phyloP scores from a whole-genome alignment of 2,113 vertebrate genomes.

The Rhea americana region DNA sequence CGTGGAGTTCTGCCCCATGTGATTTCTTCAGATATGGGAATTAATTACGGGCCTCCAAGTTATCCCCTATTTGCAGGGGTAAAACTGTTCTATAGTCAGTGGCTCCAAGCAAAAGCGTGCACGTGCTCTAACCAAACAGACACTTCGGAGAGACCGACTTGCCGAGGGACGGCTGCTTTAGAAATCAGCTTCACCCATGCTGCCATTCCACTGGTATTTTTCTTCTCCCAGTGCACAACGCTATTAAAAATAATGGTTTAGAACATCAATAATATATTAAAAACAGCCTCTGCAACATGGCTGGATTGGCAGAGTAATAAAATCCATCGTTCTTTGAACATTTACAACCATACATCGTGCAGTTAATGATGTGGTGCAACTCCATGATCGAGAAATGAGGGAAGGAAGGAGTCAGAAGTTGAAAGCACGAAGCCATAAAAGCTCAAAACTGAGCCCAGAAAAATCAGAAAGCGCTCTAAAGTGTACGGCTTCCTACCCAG shows the following conservation, averaged over 20 bases:
- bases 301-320: neutral
- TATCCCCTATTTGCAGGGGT: neutral
- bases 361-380: conserved; percentile 27
- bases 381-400: conserved; percentile 7
- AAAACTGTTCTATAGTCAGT: conserved; percentile 10
- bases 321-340: conserved; percentile 42
- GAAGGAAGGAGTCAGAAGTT: neutral
- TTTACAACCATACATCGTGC: conserved; percentile 25
- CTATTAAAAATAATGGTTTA: conserved; percentile 46
- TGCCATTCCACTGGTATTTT: neutral
- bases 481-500: neutral
- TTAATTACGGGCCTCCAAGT: conserved; percentile 8
- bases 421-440: conserved; percentile 1
- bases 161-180: neutral
- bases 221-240: neutral
- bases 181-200: neutral
- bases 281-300: neutral
- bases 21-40: neutral
- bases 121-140: neutral
- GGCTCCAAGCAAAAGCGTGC: neutral
- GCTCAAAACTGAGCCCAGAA: neutral
- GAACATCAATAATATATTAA: conserved; percentile 40
- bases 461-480: neutral
- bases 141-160: neutral
- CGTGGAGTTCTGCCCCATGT: neutral